Percentiles rank a stretch among this genome's conserved stretches.
Conservation (phyloP, 2,888 invertebrate species). For the Lasioglossum oenotherae region DNA sequence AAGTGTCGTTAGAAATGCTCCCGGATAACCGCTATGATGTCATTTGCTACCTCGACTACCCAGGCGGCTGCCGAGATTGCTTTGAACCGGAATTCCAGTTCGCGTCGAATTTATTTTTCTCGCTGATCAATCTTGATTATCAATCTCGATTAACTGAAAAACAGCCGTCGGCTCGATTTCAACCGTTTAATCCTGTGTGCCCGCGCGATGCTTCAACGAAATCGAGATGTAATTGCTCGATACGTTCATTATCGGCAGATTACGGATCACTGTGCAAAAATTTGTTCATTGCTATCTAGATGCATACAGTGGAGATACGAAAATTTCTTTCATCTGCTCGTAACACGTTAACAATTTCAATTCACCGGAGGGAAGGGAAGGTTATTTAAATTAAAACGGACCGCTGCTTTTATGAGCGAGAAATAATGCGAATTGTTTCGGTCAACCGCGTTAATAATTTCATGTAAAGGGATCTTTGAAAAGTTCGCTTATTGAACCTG, state of each 20-base stretch:
- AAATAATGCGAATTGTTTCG: too few relatives aligned
- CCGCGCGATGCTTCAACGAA: background rate
- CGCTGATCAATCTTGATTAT: conserved; percentile 17
- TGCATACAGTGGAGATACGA: background rate
- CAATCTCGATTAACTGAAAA: conserved; percentile 1
- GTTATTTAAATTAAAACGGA: too few relatives aligned
- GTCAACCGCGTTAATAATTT: too few relatives aligned
- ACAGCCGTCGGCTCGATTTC: background rate
- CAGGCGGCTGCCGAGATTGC: conserved; percentile 33
- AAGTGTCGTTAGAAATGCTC: conserved; percentile 67
- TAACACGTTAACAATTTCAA: background rate
- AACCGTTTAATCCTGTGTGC: background rate
- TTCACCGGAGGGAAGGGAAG: too few relatives aligned
- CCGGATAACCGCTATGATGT: conserved; percentile 63
- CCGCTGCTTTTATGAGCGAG: too few relatives aligned
- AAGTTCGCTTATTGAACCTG: too few relatives aligned
- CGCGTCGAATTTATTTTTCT: background rate
- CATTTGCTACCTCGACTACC: conserved; percentile 47
- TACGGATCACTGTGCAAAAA: background rate
- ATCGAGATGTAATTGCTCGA: background rate
- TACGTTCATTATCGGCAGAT: background rate
- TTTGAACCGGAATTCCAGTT: conserved; percentile 26
- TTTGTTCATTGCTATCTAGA: background rate
- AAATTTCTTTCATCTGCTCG: too few relatives aligned
- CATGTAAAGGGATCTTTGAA: too few relatives aligned